Evolutionary conservation across 2,888 invertebrate species (phyloP).

Genomic region (Pyrgus malvae): DNA sequence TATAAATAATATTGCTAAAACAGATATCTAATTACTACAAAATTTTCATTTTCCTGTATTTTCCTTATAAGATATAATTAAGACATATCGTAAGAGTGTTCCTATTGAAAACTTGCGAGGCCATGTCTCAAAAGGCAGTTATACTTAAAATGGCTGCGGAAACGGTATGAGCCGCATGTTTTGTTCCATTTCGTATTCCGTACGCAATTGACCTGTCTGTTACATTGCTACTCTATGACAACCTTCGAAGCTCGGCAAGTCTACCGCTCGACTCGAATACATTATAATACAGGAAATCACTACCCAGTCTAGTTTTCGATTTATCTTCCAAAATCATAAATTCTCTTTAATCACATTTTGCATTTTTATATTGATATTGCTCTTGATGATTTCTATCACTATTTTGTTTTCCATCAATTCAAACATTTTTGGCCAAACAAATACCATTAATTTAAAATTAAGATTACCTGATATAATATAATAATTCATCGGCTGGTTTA

Average conservation of each 20-base stretch:
- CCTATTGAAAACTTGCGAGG: not conserved
- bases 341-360: constrained; percentile 73
- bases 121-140: not conserved
- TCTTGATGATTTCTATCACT: constrained; percentile 23
- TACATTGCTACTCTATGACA: constrained; percentile 57
- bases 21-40: too few relatives aligned
- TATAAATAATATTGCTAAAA: too few relatives aligned
- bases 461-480: too few relatives aligned
- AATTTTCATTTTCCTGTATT: not conserved
- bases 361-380: constrained; percentile 52
- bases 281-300: constrained; percentile 78
- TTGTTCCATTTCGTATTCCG: constrained; percentile 15
- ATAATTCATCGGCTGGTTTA: too few relatives aligned
- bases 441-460: too few relatives aligned
- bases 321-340: constrained; percentile 79
- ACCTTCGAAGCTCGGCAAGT: constrained; percentile 54
- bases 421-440: too few relatives aligned
- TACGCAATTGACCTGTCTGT: constrained; percentile 36
- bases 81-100: not conserved
- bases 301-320: constrained; percentile 68
- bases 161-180: constrained; percentile 10
- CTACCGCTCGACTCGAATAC: constrained; percentile 62
- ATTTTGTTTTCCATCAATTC: not conserved
- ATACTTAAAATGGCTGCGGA: not conserved
- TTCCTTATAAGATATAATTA: not conserved